These are phyloP conservation scores for Microdon myrmicae DNA, from an alignment of 2,888 invertebrate species.

Conservation along the genomic window DNA sequence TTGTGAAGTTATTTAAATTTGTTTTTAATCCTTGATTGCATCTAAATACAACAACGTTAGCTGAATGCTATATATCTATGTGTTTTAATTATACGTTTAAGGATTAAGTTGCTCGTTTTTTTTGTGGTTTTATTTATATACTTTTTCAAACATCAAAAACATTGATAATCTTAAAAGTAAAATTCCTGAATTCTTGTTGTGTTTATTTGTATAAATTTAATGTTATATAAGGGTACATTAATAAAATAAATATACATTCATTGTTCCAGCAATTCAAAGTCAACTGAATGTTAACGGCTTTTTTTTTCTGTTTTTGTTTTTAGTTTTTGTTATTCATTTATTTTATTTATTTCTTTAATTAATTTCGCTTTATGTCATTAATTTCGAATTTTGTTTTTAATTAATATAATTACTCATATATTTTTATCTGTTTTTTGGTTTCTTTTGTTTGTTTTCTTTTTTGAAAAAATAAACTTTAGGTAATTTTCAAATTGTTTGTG, in stretches of 20 bases:
- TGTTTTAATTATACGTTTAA: conserved; percentile 15
- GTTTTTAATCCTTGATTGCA: conserved; percentile 3
- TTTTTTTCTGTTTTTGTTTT: conserved; percentile 20
- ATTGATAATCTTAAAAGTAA: conserved; percentile 51
- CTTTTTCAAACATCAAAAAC: conserved; percentile 41
- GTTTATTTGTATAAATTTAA: conserved; percentile 26
- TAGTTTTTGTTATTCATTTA: conserved; percentile 18
- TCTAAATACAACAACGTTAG: neutral
- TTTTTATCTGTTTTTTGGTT: conserved; percentile 14
- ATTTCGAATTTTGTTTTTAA: neutral
- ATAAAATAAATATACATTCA: conserved; percentile 38
- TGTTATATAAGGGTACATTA: conserved; percentile 27
- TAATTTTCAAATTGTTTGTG: conserved; percentile 30
- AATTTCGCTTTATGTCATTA: conserved; percentile 12
- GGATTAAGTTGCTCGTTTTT: conserved; percentile 31
- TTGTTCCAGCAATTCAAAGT: conserved; percentile 45
- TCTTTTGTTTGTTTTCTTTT: conserved; percentile 25
- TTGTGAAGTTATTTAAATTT: too few relatives aligned
- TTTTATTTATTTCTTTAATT: conserved; percentile 31
- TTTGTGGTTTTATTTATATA: conserved; percentile 17
- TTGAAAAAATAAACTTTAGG: conserved; percentile 43
- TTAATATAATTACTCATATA: conserved; percentile 2
- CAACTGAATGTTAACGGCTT: conserved; percentile 30
- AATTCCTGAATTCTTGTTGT: conserved; percentile 37
- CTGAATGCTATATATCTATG: neutral